Conservation (phyloP, 2,888 invertebrate species). For the Epistrophella euchroma region DNA sequence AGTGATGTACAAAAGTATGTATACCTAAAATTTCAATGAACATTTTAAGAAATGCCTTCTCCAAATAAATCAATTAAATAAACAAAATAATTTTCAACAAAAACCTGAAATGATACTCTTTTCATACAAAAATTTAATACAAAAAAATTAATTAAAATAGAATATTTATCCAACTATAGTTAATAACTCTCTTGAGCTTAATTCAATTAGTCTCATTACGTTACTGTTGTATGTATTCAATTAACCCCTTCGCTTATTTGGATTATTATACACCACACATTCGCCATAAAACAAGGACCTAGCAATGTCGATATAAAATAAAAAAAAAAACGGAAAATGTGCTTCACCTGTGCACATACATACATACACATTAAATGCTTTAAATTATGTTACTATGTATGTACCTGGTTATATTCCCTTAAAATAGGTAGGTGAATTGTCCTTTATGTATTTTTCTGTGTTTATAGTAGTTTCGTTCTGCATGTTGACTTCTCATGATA, state of each 20-base stretch:
- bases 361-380: too few species aligned
- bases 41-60: neutral
- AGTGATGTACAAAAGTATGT: too few species aligned
- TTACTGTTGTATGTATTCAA: constrained; percentile 53
- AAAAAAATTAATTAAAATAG: constrained; percentile 6
- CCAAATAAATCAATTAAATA: neutral
- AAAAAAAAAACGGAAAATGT: neutral
- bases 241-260: constrained; percentile 36
- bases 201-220: constrained; percentile 60
- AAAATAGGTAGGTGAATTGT: neutral
- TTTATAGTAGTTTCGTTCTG: neutral
- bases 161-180: constrained; percentile 20
- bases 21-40: neutral
- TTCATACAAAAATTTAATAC: neutral
- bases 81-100: neutral
- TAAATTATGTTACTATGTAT: neutral
- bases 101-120: neutral
- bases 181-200: constrained; percentile 27
- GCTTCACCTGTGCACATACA: neutral
- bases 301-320: neutral
- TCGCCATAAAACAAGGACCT: neutral
- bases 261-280: constrained; percentile 3
- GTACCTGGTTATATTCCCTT: neutral
- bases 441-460: neutral
- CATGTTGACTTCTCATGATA: neutral